phyloP scores from a whole-genome alignment of 2,888 invertebrate genomes.

The Tachina lurida region DNA sequence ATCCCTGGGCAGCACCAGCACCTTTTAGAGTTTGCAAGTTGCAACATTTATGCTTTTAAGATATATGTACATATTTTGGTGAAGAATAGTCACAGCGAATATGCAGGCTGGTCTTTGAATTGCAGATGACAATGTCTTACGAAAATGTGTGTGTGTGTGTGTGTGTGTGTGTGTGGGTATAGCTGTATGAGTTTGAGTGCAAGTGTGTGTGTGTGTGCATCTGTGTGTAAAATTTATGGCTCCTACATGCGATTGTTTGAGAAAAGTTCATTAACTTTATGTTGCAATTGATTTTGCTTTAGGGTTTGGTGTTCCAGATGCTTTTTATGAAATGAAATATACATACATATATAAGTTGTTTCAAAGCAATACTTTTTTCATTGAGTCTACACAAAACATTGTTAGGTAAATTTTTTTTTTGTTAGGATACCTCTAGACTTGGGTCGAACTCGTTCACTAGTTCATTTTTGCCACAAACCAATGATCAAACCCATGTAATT shows the following conservation, averaged over 20 bases:
- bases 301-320: slow-evolving; percentile 19
- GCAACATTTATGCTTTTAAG: slow-evolving; percentile 23
- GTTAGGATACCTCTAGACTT: too few relatives aligned
- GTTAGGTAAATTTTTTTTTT: too few relatives aligned
- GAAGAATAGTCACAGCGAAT: background rate
- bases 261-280: slow-evolving; percentile 60
- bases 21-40: slow-evolving; percentile 31
- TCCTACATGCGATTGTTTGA: background rate
- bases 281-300: slow-evolving; percentile 42
- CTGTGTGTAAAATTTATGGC: slow-evolving; percentile 37
- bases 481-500: too few relatives aligned
- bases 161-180: background rate
- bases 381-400: too few relatives aligned
- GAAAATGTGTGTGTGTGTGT: slow-evolving; percentile 1
- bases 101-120: slow-evolving; percentile 18
- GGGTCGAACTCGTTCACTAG: too few relatives aligned
- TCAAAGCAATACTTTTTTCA: background rate
- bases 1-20: slow-evolving; percentile 35
- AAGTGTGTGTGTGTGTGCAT: background rate
- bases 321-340: background rate
- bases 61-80: background rate
- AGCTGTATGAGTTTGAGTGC: background rate
- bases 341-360: background rate
- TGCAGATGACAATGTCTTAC: slow-evolving; percentile 53
- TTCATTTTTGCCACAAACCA: too few relatives aligned